phyloP scores from a whole-genome alignment of 2,888 invertebrate species.

The Leptinotarsa tumamoca region DNA sequence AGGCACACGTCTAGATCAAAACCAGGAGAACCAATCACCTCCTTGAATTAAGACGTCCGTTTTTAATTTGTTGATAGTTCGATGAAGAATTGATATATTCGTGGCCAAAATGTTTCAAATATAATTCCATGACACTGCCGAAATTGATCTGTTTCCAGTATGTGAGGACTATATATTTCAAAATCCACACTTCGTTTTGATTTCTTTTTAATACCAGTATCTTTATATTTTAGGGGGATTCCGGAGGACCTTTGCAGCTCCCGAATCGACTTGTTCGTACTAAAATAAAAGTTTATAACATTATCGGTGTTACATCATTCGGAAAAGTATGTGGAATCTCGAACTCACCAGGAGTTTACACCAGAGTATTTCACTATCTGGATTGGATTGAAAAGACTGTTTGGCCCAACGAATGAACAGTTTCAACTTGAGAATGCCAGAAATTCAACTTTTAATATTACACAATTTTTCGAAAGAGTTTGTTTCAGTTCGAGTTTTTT shows the following conservation, averaged over 20 bases:
- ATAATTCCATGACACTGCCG: too few relatives aligned
- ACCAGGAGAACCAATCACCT: too few relatives aligned
- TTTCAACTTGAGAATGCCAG: background rate
- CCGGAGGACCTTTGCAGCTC: slow-evolving; percentile 73
- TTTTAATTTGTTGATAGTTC: too few relatives aligned
- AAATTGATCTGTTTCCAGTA: too few relatives aligned
- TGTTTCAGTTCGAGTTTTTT: too few relatives aligned
- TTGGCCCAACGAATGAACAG: slow-evolving; percentile 58
- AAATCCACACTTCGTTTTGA: background rate
- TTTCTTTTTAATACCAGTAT: background rate
- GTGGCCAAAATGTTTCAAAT: too few relatives aligned
- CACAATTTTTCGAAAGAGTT: too few relatives aligned
- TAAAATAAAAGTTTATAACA: slow-evolving; percentile 66
- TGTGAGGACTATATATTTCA: too few relatives aligned
- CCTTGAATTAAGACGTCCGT: too few relatives aligned
- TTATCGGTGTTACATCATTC: slow-evolving; percentile 68
- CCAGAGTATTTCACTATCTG: slow-evolving; percentile 66
- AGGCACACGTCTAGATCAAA: too few relatives aligned
- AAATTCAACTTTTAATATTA: background rate
- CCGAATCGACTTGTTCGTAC: slow-evolving; percentile 50
- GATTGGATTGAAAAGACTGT: slow-evolving; percentile 68
- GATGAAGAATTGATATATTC: too few relatives aligned
- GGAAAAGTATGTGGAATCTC: slow-evolving; percentile 65
- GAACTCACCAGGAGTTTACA: slow-evolving; percentile 67
- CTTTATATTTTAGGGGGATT: slow-evolving; percentile 69